A percentile compares a stretch with the other conserved stretches of the same genome.
Evolutionary conservation across 2,797 vertebrate species (phyloP).

Genomic region (Chloroceryle inda): DNA sequence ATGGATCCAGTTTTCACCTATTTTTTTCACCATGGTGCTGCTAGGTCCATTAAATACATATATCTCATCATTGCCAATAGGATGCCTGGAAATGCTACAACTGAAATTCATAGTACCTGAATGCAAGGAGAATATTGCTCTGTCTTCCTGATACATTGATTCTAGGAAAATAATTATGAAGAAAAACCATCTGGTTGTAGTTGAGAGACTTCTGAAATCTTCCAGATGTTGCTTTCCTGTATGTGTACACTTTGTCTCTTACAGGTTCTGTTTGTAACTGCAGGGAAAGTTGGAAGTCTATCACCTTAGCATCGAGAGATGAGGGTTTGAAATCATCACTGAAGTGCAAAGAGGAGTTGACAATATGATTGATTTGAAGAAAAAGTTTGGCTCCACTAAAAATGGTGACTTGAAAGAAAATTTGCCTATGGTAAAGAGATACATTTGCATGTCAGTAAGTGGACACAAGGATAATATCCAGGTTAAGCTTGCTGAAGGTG

Average conservation of each 20-base stretch:
- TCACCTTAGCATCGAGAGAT: slow-evolving; percentile 75
- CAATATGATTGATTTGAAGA: slow-evolving; percentile 79
- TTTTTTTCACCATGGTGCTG: neutral
- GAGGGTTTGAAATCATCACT: slow-evolving; percentile 79
- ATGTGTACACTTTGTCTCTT: neutral
- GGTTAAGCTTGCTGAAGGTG: neutral
- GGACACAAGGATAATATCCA: neutral
- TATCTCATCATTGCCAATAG: neutral
- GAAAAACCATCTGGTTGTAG: neutral
- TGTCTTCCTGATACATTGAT: neutral
- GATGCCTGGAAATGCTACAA: neutral
- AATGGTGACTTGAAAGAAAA: slow-evolving; percentile 57
- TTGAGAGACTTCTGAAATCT: slow-evolving; percentile 6
- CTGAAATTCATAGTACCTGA: neutral
- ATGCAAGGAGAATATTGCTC: neutral
- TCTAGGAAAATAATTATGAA: neutral
- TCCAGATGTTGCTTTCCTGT: neutral
- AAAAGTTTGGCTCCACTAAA: slow-evolving; percentile 75
- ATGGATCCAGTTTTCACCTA: neutral
- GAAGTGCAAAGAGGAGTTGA: slow-evolving; percentile 77
- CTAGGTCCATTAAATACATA: neutral
- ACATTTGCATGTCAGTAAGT: neutral
- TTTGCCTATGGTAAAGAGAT: slow-evolving; percentile 71
- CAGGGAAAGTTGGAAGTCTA: slow-evolving; percentile 81
- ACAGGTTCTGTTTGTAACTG: neutral